Evolutionary conservation across 2,888 invertebrate species (phyloP).

Genomic region (Cerastoderma edule): DNA sequence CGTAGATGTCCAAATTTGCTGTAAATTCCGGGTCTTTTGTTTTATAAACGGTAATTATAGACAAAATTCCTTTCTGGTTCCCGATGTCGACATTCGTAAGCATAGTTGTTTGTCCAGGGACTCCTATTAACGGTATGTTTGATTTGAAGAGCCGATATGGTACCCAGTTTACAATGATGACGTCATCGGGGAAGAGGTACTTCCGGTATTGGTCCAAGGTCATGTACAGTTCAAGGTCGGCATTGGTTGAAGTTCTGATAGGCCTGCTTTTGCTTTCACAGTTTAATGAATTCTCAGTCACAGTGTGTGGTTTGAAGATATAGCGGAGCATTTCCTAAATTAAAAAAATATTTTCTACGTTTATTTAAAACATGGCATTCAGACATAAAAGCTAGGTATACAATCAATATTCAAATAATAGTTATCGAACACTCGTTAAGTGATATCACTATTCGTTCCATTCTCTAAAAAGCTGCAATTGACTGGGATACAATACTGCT

Average conservation of each 20-base stretch:
- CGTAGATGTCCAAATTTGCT: background rate
- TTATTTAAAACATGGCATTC: too few relatives aligned
- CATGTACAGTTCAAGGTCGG: background rate
- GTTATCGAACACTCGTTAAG: too few relatives aligned
- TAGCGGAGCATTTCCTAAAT: too few relatives aligned
- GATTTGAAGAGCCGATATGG: slow-evolving; percentile 13
- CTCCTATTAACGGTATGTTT: slow-evolving; percentile 20
- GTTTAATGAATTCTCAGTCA: too few relatives aligned
- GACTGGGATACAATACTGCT: too few relatives aligned
- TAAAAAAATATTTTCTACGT: too few relatives aligned
- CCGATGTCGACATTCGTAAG: background rate
- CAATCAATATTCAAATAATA: too few relatives aligned
- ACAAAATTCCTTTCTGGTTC: background rate
- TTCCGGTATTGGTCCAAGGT: background rate
- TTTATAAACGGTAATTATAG: background rate
- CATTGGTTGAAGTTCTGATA: background rate
- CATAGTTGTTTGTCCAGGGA: background rate
- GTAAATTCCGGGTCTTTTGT: background rate
- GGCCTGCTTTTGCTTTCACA: too few relatives aligned
- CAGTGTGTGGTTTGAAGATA: too few relatives aligned
- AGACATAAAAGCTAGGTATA: too few relatives aligned
- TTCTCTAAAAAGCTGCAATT: too few relatives aligned
- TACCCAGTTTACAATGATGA: slow-evolving; percentile 25
- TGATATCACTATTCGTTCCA: too few relatives aligned
- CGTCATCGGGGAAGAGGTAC: slow-evolving; percentile 28